Evolutionary conservation across 2,113 vertebrate species (phyloP).

Genomic region (Pristiophorus japonicus): DNA sequence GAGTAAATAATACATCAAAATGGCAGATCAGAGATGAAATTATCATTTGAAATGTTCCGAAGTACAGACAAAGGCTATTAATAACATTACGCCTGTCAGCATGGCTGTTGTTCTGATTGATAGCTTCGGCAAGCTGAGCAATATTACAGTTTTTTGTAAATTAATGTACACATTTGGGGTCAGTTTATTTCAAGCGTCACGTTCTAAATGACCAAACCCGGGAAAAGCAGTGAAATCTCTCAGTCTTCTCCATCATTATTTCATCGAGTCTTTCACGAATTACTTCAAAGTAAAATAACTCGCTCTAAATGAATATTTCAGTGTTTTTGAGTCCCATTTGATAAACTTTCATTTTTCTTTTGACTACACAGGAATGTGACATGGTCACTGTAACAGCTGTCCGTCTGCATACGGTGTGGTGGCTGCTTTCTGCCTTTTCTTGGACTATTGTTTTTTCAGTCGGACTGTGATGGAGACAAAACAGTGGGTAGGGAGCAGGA

Average conservation of each 20-base stretch:
- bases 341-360: neutral
- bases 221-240: neutral
- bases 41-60: slow-evolving; percentile 40
- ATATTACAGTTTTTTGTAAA: slow-evolving; percentile 20
- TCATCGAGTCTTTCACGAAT: neutral
- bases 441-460: neutral
- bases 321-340: neutral
- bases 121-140: neutral
- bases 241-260: neutral
- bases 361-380: neutral
- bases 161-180: slow-evolving; percentile 7
- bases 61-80: slow-evolving; percentile 21
- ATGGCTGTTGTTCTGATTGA: neutral
- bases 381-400: neutral
- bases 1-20: slow-evolving; percentile 63
- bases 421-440: neutral
- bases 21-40: slow-evolving; percentile 52
- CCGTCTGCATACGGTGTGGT: neutral
- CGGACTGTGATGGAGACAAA: neutral
- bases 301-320: neutral
- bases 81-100: slow-evolving; percentile 26
- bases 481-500: neutral
- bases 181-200: neutral
- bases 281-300: neutral
- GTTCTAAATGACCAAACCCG: neutral